Evolutionary conservation across 1,140 invertebrate species (phyloP).

Genomic region (Thaumetopoea pityocampa): DNA sequence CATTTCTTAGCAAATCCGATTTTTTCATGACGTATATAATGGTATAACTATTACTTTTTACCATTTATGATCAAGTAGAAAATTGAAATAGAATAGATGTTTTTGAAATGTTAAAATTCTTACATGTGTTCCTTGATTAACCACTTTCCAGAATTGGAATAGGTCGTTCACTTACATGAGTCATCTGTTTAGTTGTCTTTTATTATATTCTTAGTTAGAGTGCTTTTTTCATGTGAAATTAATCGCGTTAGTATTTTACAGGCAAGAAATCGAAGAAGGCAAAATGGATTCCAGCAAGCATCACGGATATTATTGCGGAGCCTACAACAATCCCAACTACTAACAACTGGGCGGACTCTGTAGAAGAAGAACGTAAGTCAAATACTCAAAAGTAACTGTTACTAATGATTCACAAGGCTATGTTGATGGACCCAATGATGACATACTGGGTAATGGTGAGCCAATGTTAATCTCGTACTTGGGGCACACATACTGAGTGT

Average conservation of each 20-base stretch:
- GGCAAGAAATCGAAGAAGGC: conserved; percentile 75
- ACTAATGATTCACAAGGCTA: conserved; percentile 1
- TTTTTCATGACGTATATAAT: conserved; percentile 16
- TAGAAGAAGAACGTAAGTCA: conserved; percentile 70
- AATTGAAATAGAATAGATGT: conserved; percentile 20
- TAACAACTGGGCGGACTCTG: conserved; percentile 68
- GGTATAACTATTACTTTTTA: conserved; percentile 1
- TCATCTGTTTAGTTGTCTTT: conserved; percentile 41
- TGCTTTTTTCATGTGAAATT: too few species aligned
- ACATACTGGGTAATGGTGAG: conserved; percentile 60
- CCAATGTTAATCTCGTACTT: conserved; percentile 75
- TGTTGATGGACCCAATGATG: conserved; percentile 62
- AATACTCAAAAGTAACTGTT: conserved; percentile 11
- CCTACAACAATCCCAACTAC: conserved; percentile 59
- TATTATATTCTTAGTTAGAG: too few species aligned
- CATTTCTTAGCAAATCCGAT: conserved; percentile 59
- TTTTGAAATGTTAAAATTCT: conserved; percentile 25
- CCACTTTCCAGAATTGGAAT: conserved; percentile 64
- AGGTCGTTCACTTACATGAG: conserved; percentile 69
- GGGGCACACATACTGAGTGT: conserved; percentile 65
- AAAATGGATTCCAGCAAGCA: conserved; percentile 71
- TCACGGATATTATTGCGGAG: conserved; percentile 71
- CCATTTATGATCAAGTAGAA: conserved; percentile 14
- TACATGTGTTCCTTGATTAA: conserved; percentile 43
- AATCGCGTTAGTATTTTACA: conserved; percentile 31